A percentile compares a stretch with the other conserved stretches of the same genome.
Conservation (phyloP, 2,797 vertebrate species). For the Anomalospiza imberbis region DNA sequence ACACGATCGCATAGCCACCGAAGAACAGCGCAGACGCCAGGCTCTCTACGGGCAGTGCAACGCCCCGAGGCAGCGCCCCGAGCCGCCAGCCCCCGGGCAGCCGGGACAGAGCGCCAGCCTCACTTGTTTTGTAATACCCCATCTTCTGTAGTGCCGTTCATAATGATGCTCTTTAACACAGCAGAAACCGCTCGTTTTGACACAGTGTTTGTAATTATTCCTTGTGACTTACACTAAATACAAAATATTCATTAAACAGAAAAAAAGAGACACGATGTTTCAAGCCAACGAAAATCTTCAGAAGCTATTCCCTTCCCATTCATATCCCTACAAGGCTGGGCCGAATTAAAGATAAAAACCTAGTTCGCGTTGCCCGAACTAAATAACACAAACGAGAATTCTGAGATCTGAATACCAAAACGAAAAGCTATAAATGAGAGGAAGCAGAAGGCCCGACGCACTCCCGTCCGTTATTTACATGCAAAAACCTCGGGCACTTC, state of each 20-base stretch:
- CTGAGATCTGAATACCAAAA: background rate
- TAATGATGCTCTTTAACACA: accelerated
- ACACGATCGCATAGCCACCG: background rate
- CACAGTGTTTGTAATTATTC: background rate
- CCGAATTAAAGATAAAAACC: background rate
- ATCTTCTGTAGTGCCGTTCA: accelerated
- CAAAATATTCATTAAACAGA: background rate
- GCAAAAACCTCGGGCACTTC: background rate
- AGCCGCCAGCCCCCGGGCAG: background rate
- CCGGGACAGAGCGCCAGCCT: background rate
- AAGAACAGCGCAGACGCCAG: accelerated
- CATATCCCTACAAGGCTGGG: background rate
- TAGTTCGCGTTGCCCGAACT: background rate
- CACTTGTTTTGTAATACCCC: accelerated
- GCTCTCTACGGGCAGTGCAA: accelerated
- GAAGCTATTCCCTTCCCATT: background rate
- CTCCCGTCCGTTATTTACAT: accelerated
- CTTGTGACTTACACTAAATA: background rate
- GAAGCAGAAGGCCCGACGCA: background rate
- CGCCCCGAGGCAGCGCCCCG: too few relatives aligned
- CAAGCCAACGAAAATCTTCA: background rate
- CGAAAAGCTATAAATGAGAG: background rate
- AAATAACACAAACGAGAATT: background rate
- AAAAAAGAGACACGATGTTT: accelerated
- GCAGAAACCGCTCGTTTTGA: background rate